Evolutionary conservation across 2,113 vertebrate species (phyloP).

Genomic region (Eupsittula cactorum): DNA sequence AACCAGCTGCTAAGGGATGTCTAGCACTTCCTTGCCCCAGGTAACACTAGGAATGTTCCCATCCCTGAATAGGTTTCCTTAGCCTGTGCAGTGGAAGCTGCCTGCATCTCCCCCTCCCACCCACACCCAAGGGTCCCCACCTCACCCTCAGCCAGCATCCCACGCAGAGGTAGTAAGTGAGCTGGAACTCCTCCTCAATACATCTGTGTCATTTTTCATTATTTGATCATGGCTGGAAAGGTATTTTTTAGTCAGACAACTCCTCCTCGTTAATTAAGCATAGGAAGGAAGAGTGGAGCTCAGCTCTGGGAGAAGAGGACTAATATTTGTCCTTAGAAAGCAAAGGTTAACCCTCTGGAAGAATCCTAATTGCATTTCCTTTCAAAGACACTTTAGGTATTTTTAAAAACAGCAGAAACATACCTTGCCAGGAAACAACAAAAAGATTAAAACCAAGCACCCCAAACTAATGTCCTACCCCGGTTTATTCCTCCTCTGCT

Average conservation of each 20-base stretch:
- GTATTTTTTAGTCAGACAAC: background rate
- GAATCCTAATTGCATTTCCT: background rate
- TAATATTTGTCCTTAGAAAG: background rate
- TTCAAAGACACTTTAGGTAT: background rate
- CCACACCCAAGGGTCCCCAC: rapidly evolving
- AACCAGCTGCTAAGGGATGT: background rate
- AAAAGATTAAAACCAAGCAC: background rate
- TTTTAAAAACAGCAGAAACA: background rate
- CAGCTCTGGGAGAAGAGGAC: background rate
- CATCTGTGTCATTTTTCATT: background rate
- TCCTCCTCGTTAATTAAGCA: background rate
- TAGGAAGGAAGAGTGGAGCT: background rate
- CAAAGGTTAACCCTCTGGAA: background rate
- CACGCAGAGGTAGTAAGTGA: background rate
- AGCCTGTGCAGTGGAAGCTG: background rate
- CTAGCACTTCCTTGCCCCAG: background rate
- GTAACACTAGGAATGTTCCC: background rate
- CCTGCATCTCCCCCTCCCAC: background rate
- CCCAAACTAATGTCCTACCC: background rate
- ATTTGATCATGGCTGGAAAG: background rate
- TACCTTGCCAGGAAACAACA: background rate
- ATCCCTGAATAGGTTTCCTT: background rate
- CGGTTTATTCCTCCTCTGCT: background rate
- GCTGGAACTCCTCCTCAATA: background rate
- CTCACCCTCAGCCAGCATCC: background rate